Evolutionary conservation across 64 coral and sea anemone species (phyloP).

Genomic region (Actinia tenebrosa): DNA sequence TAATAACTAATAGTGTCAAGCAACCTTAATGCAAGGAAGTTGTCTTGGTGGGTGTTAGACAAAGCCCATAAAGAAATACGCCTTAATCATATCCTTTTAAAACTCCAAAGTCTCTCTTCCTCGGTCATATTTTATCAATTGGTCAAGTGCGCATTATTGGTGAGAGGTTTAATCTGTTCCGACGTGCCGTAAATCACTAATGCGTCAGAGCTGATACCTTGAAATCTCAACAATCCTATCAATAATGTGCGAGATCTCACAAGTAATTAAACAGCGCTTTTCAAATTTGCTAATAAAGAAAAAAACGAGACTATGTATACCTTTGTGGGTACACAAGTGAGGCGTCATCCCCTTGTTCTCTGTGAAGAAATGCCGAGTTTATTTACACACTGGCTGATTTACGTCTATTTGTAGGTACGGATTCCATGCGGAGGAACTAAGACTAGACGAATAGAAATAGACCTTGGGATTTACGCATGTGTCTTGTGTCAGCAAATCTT

Average conservation of each 20-base stretch:
- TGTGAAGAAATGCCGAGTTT: slow-evolving; percentile 14
- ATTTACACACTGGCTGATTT: slow-evolving; percentile 7
- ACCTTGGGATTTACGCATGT: slow-evolving; percentile 13
- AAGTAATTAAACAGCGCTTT: slow-evolving; percentile 24
- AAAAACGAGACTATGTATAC: slow-evolving; percentile 13
- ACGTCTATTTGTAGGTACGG: neutral
- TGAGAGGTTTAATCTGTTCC: slow-evolving; percentile 24
- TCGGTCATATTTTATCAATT: slow-evolving; percentile 13
- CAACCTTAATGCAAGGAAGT: slow-evolving; percentile 1
- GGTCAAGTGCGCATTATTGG: slow-evolving; percentile 14
- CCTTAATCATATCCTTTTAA: neutral
- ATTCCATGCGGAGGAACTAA: neutral
- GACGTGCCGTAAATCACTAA: slow-evolving; percentile 15
- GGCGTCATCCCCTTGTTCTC: slow-evolving; percentile 7
- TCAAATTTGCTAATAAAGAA: slow-evolving; percentile 25
- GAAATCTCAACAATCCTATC: slow-evolving; percentile 25
- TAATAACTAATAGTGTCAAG: slow-evolving; percentile 11
- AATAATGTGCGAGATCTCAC: slow-evolving; percentile 19
- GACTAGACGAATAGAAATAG: neutral
- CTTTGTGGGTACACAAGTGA: neutral
- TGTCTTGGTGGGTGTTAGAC: neutral
- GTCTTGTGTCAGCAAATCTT: neutral
- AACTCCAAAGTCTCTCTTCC: slow-evolving; percentile 7
- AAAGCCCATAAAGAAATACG: neutral
- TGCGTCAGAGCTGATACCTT: slow-evolving; percentile 15